Conservation (phyloP, 2,888 invertebrate genomes). For the Eilema caniola region DNA sequence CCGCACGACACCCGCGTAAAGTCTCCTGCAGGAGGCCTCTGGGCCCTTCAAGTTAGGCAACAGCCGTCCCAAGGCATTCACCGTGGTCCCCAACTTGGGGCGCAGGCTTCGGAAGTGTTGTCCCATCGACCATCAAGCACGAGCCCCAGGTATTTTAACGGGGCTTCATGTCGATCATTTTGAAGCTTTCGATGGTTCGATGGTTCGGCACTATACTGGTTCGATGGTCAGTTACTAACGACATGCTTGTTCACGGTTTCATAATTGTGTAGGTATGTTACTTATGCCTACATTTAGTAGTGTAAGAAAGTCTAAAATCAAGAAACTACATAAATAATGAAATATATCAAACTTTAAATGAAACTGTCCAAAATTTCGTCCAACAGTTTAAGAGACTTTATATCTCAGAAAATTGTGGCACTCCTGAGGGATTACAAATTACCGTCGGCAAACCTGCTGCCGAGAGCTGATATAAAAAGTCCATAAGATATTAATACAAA, state of each 20-base stretch:
- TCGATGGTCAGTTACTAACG: neutral
- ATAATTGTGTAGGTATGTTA: neutral
- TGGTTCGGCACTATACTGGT: no score
- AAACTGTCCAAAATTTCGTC: neutral
- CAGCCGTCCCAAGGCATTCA: no score
- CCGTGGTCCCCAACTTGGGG: no score
- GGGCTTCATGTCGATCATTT: no score
- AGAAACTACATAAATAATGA: constrained; percentile 2
- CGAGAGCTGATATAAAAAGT: constrained; percentile 17
- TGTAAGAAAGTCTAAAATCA: no score
- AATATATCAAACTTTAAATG: constrained; percentile 7
- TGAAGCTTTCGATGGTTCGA: no score
- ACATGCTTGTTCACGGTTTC: neutral
- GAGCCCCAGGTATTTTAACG: no score
- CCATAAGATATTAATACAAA: constrained; percentile 13
- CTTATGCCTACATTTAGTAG: neutral
- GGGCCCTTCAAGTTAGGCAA: no score
- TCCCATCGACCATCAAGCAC: no score
- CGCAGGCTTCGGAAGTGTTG: no score
- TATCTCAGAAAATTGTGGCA: constrained; percentile 12
- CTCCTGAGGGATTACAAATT: constrained; percentile 22
- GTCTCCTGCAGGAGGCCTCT: no score
- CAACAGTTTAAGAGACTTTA: constrained; percentile 7
- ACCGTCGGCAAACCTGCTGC: neutral
- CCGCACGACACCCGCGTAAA: no score